Base-by-base conservation (phyloP, 2,888 invertebrate genomes). In the Sepioteuthis lessoniana region DNA sequence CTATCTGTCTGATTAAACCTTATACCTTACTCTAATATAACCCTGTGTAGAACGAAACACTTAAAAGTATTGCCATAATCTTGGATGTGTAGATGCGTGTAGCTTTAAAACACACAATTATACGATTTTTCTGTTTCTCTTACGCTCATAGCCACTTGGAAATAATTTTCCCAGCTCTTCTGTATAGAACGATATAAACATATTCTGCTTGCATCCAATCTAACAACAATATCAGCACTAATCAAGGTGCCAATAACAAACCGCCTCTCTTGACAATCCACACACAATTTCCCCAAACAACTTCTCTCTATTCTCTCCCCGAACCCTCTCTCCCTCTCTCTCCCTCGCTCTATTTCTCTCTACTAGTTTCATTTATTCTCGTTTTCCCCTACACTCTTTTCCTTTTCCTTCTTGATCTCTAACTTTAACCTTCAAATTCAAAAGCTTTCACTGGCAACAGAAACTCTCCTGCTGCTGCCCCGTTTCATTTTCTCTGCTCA, bases 391-490 rank as follows among this genome's bases (percentile, higher is more conserved):
- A 3, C n/a, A 16, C 76, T 19, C 76, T 76, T 19, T 76, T n/a
- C 76, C n/a, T 35, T 16, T 35, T 1, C 76, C 76, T 35, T 76
- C n/a, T 76, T 76, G 76, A 76, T 76, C 76, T 76, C 76, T 13
- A 76, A 76, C n/a, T n/a, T 76, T 16, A 76, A n/a, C 76, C 76
- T n/a, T 76, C 76, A 76, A 76, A 76, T 76, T 76, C 76, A 76
- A 76, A 76, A 76, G 76, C 10, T 76, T 76, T 76, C 76, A 76
- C n/a, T 35, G n/a, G n/a, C 35, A 76, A n/a, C 76, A 76, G 76
- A 76, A n/a, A n/a, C n/a, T 19, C 76, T n/a, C n/a, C n/a, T 16
- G 76, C 76, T n/a, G 76, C 76, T 10, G 28, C 60, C 76, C 76
- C 19, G 76, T 76, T 35, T n/a, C 25, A 16, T 76, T 76, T 76